Evolutionary conservation across 2,113 vertebrate species (phyloP).

Genomic region (Pardalotus punctatus): DNA sequence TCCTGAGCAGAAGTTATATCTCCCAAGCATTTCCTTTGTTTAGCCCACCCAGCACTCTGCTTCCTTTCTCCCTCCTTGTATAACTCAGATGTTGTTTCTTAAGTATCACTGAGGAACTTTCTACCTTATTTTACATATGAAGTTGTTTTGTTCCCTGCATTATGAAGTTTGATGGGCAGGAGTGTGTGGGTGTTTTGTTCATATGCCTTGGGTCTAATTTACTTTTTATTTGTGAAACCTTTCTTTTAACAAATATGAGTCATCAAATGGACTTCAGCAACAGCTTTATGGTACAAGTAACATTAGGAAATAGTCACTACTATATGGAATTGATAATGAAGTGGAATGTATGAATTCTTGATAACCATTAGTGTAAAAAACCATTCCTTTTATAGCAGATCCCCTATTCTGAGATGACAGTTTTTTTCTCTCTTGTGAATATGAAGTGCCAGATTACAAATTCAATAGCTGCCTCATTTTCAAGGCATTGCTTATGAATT

Average conservation of each 20-base stretch:
- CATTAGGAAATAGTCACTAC: not conserved
- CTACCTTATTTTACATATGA: not conserved
- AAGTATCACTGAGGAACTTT: not conserved
- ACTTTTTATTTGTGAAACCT: not conserved
- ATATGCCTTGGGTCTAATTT: not conserved
- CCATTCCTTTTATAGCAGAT: not conserved
- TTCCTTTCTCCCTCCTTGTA: not conserved
- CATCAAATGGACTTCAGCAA: not conserved
- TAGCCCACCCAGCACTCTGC: not conserved
- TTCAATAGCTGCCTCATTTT: conserved; percentile 39
- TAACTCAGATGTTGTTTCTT: not conserved
- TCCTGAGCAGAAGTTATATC: not conserved
- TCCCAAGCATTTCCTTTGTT: not conserved
- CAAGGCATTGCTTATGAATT: conserved; percentile 25
- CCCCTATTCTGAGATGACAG: conserved; percentile 14
- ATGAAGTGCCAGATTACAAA: conserved; percentile 46
- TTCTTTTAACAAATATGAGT: not conserved
- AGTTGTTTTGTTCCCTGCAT: not conserved
- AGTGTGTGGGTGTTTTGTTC: not conserved
- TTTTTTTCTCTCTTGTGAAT: conserved; percentile 48
- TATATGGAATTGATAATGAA: not conserved
- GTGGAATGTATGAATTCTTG: conserved; percentile 5
- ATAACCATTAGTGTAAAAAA: conserved; percentile 11
- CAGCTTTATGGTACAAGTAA: not conserved
- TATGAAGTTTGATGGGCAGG: not conserved